Conservation (phyloP, 2,797 vertebrate species). For the Phoxinus dragarum region DNA sequence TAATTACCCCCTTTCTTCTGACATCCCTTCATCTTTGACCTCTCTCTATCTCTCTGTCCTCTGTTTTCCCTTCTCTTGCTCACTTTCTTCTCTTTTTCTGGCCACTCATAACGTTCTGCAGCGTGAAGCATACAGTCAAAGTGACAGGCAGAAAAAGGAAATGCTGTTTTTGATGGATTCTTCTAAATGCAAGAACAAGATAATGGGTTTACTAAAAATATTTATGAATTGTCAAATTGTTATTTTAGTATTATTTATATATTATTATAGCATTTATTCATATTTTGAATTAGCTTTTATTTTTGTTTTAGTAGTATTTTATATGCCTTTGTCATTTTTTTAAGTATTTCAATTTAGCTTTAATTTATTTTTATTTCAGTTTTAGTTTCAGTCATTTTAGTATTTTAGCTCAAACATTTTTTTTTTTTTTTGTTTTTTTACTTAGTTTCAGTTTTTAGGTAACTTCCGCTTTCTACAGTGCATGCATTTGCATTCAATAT, state of each 20-base stretch:
- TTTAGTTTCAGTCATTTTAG: not conserved
- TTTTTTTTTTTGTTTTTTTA: not conserved
- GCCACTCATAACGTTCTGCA: conserved; percentile 37
- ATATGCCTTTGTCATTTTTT: not conserved
- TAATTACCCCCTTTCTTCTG: conserved; percentile 85
- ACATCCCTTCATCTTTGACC: conserved; percentile 80
- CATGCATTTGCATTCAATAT: not conserved
- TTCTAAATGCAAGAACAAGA: too few species aligned
- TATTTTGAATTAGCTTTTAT: not conserved
- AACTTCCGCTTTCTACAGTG: too few species aligned
- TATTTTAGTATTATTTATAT: not conserved
- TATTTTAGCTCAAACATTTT: not conserved
- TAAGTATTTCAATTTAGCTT: not conserved
- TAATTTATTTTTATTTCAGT: not conserved
- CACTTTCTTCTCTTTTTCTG: conserved; percentile 39
- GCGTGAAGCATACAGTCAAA: not conserved
- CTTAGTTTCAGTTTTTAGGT: not conserved
- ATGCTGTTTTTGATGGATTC: not conserved
- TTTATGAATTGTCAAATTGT: not conserved
- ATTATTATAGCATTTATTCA: not conserved
- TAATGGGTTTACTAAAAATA: not conserved
- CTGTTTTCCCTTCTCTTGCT: conserved; percentile 51
- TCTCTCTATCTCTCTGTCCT: conserved; percentile 58
- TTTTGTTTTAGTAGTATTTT: not conserved
- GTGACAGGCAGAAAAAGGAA: not conserved